Percentiles rank a stretch among this genome's conserved stretches.
These are phyloP conservation scores for Drosophila prolongata DNA, from an alignment of 2,888 invertebrate species.

Conservation along the genomic window DNA sequence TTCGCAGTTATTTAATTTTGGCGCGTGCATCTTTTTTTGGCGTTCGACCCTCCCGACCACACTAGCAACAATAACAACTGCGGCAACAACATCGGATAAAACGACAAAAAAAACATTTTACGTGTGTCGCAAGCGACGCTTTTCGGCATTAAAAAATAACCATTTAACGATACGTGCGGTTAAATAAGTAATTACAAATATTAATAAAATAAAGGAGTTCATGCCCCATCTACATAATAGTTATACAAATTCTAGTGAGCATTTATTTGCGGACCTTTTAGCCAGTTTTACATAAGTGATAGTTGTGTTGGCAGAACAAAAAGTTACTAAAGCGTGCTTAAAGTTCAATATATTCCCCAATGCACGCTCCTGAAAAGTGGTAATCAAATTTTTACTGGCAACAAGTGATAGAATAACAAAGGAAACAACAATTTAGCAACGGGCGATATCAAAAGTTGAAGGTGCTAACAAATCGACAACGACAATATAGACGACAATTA, in stretches of 20 bases:
- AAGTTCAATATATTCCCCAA: constrained; percentile 46
- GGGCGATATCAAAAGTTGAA: constrained; percentile 55
- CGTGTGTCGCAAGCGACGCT: constrained; percentile 53
- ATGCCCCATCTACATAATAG: background rate
- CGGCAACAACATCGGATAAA: constrained; percentile 30
- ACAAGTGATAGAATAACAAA: constrained; percentile 53
- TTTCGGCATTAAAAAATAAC: constrained; percentile 33
- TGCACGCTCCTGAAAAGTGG: constrained; percentile 63
- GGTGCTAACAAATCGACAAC: constrained; percentile 55
- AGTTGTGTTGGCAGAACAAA: constrained; percentile 15
- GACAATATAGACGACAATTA: constrained; percentile 18
- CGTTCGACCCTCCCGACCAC: constrained; percentile 30
- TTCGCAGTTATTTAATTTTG: constrained; percentile 27
- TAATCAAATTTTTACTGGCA: constrained; percentile 67
- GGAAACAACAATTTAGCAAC: constrained; percentile 11
- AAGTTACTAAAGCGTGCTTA: constrained; percentile 20
- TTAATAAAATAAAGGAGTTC: constrained; percentile 22
- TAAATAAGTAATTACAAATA: constrained; percentile 47
- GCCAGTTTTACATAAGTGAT: constrained; percentile 24
- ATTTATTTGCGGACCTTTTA: constrained; percentile 36
- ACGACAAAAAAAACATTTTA: constrained; percentile 31
- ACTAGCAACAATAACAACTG: constrained; percentile 8
- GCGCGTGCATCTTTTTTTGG: constrained; percentile 44
- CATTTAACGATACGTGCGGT: constrained; percentile 26
- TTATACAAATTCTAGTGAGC: constrained; percentile 25